Base-by-base conservation (phyloP, 2,113 vertebrate genomes). In the Mustela lutreola region DNA sequence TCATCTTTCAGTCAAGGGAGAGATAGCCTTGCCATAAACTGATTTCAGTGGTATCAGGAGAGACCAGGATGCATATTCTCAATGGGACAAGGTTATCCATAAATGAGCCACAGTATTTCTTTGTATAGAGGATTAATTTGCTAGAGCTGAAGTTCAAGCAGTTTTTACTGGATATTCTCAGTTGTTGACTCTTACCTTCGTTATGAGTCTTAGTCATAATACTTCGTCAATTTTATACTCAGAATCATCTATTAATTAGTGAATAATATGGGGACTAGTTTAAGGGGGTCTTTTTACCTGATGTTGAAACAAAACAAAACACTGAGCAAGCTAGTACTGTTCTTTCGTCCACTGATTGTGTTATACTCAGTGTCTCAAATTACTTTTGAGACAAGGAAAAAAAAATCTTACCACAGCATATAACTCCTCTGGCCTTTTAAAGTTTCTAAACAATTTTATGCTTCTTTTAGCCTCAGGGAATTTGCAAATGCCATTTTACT, bases 131-230 rank as follows among this genome's bases (percentile, higher is more conserved):
- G 15, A 8, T 45, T 86, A 56, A 80, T 95, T 19, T 82, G 18
- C 28, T 70, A 24, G 11, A 48, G 18, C 4, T 19, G 45, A 94
- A 63, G 11, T 70, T 93, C 10, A 48, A 36, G 22, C 53, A 31
- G 4, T 67, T 96, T 97, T 93, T 95, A 83, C 4, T 76, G 12
- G 45, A 39, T 87, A 83, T 31, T 33, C 16, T 65, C 16, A 95
- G 33, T 76, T 96, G 11, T 82, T 86, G 45, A 65, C 9, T 60
- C 50, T 89, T 9, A 82, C 63, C 39, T 85, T 96, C 58, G 78
- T 90, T 82, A 48, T 39, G 24, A 82, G 9, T 86, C 81, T 78
- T 94, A 87, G 62, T 89, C 11, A 75, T 82, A 80, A 73, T 76
- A 73, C 2, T 92, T 91, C 15, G 22, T 86, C 62, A 70, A 24